Conservation (phyloP, 1,140 invertebrate genomes). For the Orius insidiosus region DNA sequence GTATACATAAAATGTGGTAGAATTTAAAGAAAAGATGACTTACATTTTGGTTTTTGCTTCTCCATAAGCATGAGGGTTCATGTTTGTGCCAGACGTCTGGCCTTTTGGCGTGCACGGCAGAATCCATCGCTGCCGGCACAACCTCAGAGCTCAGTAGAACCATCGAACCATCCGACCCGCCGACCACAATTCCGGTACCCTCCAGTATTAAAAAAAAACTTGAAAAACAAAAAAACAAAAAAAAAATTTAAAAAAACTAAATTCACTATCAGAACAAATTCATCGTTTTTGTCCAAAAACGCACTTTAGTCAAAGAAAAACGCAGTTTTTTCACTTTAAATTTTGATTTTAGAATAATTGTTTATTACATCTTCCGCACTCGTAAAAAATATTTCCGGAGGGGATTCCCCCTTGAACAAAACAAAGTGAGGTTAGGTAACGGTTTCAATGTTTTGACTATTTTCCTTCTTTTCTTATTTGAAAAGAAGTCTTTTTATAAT, state of each 20-base stretch:
- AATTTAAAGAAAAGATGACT: too few species aligned
- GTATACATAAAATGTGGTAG: too few species aligned
- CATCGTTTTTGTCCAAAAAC: background rate
- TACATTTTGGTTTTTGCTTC: constrained; percentile 50
- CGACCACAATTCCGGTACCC: constrained; percentile 18
- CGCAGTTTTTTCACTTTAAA: background rate
- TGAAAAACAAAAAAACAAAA: background rate
- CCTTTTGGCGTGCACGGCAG: constrained; percentile 20
- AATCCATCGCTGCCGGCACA: constrained; percentile 21
- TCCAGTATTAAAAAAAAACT: constrained; percentile 17
- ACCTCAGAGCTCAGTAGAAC: constrained; percentile 22
- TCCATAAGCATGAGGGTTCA: constrained; percentile 54
- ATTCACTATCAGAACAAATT: constrained; percentile 11
- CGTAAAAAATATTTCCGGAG: background rate
- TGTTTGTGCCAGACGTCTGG: constrained; percentile 39
- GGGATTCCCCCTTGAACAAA: background rate
- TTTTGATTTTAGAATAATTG: background rate
- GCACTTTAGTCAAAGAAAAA: background rate
- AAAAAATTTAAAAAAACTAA: constrained; percentile 2
- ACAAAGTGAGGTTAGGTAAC: constrained; percentile 2
- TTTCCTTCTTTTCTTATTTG: background rate
- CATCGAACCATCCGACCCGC: constrained; percentile 22
- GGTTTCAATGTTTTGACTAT: background rate
- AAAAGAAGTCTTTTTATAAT: background rate
- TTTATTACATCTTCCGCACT: background rate